Base-by-base conservation (phyloP, 2,888 invertebrate genomes). In the Rhyacophila evoluta region DNA sequence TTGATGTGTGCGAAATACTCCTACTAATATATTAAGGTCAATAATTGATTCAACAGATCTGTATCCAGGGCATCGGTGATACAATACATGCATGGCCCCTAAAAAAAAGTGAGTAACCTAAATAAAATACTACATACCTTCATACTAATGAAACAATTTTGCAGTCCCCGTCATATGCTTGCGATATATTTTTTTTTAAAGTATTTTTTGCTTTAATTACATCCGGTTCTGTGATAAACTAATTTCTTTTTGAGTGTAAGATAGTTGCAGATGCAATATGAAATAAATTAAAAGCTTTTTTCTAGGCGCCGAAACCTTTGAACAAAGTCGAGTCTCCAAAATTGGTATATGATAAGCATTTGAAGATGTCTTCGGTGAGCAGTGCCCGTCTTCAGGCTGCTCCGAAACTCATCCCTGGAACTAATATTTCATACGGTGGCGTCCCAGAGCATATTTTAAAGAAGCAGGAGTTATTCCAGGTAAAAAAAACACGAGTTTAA, bases 381-480 rank as follows among this genome's bases (percentile, higher is more conserved):
- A 88, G 76, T 25, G 55, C 19, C 2, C 55, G 55, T 25, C 19
- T 19, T 83, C 84, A 38, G 74, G 73, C 27, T 86, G 87, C 82
- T 82, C 86, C 41, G 85, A 88, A 19, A 28, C 37, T 84, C 79
- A 84, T 89, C 27, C 89, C 89, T 70, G 89, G 89, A 41, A 89
- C 89, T 82, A 89, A 88, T 84, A 85, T 83, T 38, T 87, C 88
- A 0, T 89, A 86, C 83, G 83, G 87, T 2, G 86, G 87, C 1
- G 84, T 89, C 1, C 83, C 86, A 0, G 88, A 89, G 72, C 84
- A 84, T 41, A 85, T 89, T 81, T 87, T 85, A 79, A 85, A 86
- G 81, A 83, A 84, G 19, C 89, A 89, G 82, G 85, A 86, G 78
- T 84, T 84, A 5, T 89, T 90, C 87, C 89, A 89, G 87, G 90